phyloP scores from a whole-genome alignment of 2,888 invertebrate species.

The Aradus depressus region DNA sequence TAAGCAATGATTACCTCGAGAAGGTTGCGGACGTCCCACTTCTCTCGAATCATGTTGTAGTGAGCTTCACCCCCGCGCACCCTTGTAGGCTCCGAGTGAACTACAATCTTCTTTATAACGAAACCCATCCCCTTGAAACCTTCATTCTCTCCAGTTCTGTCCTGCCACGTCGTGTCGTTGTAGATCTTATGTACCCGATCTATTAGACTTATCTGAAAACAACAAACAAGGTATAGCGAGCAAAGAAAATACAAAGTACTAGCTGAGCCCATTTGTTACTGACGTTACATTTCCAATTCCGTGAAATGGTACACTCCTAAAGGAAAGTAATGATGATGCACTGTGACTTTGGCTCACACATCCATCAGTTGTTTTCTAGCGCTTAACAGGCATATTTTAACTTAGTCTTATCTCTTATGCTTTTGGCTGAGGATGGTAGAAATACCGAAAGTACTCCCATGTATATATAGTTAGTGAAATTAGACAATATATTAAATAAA shows the following conservation, averaged over 20 bases:
- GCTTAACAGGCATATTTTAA: too few species aligned
- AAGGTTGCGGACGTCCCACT: slow-evolving; percentile 85
- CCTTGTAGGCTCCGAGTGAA: slow-evolving; percentile 79
- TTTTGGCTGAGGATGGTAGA: too few species aligned
- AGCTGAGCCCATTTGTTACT: neutral
- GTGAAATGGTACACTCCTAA: too few species aligned
- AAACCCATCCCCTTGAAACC: slow-evolving; percentile 92
- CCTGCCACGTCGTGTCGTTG: slow-evolving; percentile 87
- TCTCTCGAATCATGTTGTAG: slow-evolving; percentile 85
- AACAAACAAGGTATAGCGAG: neutral
- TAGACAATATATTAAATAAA: too few species aligned
- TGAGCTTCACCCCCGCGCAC: slow-evolving; percentile 81
- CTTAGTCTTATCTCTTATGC: too few species aligned
- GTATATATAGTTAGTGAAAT: too few species aligned
- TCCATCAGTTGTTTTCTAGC: too few species aligned
- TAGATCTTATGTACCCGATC: slow-evolving; percentile 95
- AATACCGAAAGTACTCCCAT: too few species aligned
- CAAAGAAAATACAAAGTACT: neutral
- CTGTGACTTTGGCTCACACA: too few species aligned
- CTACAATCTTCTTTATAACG: slow-evolving; percentile 87
- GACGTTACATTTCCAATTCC: too few species aligned
- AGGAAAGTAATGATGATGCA: too few species aligned
- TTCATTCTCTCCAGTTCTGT: slow-evolving; percentile 70
- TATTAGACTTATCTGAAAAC: slow-evolving; percentile 83
- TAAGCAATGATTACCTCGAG: slow-evolving; percentile 63